These are phyloP conservation scores for Homarus gammarus DNA, from an alignment of 2,888 invertebrate genomes.

Conservation along the genomic window DNA sequence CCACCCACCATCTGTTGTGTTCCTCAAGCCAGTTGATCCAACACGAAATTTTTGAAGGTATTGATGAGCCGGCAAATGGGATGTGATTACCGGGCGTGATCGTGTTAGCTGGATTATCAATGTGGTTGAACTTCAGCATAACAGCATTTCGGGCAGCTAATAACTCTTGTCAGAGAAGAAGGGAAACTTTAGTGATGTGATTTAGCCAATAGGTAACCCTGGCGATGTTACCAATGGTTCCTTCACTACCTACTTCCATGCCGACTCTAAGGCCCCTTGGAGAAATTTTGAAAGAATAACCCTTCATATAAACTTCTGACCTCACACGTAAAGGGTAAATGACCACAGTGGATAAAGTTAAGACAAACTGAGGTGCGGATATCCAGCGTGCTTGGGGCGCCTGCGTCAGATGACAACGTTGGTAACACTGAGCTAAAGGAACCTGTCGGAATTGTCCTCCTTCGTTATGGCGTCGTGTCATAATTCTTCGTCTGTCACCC, in stretches of 20 bases:
- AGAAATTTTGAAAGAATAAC: too few relatives aligned
- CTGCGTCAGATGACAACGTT: not conserved
- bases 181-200: slow-evolving; percentile 58
- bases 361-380: not conserved
- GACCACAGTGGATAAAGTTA: not conserved
- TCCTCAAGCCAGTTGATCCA: not conserved
- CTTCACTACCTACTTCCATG: too few relatives aligned
- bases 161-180: slow-evolving; percentile 40
- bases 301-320: too few relatives aligned
- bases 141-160: slow-evolving; percentile 50
- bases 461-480: slow-evolving; percentile 7
- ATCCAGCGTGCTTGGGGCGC: not conserved
- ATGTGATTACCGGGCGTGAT: not conserved
- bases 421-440: slow-evolving; percentile 19
- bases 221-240: slow-evolving; percentile 10
- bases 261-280: too few relatives aligned
- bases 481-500: slow-evolving; percentile 24
- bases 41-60: not conserved
- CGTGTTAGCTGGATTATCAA: slow-evolving; percentile 21
- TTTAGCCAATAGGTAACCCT: slow-evolving; percentile 46
- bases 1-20: too few relatives aligned
- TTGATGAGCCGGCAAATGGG: slow-evolving; percentile 15
- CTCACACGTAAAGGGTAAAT: too few relatives aligned
- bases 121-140: slow-evolving; percentile 53
- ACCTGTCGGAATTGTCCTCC: slow-evolving; percentile 22